These are phyloP conservation scores for Muntiacus reevesi DNA, from an alignment of 2,113 vertebrate genomes.

Conservation along the genomic window DNA sequence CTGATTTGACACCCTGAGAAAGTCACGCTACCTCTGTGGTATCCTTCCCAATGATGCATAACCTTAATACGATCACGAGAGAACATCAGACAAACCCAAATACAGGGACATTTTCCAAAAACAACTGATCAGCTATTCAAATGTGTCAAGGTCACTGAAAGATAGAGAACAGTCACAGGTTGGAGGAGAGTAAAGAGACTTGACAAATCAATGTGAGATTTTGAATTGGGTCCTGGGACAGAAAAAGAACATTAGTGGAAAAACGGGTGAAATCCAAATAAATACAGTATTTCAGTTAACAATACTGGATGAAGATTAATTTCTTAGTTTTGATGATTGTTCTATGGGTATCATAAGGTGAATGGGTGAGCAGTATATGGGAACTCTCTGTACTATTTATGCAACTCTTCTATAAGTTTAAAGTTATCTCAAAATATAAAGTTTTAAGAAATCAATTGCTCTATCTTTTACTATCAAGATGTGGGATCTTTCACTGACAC, in stretches of 20 bases:
- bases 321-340: not conserved
- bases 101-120: not conserved
- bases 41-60: not conserved
- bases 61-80: not conserved
- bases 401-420: not conserved
- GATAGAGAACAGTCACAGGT: not conserved
- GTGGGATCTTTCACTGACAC: not conserved
- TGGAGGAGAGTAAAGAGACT: not conserved
- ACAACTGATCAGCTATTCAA: not conserved
- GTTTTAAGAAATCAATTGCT: not conserved
- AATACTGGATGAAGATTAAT: not conserved
- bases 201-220: not conserved
- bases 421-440: not conserved
- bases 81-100: not conserved
- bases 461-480: not conserved
- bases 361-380: not conserved
- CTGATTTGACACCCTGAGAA: not conserved
- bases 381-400: not conserved
- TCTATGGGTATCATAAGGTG: not conserved
- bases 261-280: not conserved
- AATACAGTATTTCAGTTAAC: not conserved
- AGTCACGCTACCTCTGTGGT: not conserved
- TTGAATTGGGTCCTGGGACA: not conserved
- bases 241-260: not conserved
- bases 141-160: not conserved